phyloP scores from a whole-genome alignment of 2,113 vertebrate genomes.

The Excalfactoria chinensis region DNA sequence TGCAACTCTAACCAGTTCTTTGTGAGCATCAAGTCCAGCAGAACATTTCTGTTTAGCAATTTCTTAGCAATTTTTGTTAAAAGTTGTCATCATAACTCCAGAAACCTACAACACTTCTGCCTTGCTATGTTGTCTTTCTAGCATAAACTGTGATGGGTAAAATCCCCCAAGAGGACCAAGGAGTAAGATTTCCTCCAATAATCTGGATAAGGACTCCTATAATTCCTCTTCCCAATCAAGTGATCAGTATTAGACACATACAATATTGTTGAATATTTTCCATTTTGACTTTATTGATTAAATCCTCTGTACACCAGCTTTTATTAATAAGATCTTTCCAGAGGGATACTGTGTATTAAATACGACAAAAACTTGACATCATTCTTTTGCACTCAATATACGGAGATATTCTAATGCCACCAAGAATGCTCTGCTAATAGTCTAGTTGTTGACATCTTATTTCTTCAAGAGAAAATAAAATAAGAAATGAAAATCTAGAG shows the following conservation, averaged over 20 bases:
- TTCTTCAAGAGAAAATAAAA: constrained; percentile 13
- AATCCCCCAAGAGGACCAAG: background rate
- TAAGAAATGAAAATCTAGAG: background rate
- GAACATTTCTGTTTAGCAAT: background rate
- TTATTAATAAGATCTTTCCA: background rate
- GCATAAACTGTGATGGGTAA: background rate
- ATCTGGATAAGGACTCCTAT: background rate
- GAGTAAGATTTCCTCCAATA: background rate
- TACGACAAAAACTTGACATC: background rate
- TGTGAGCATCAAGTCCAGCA: background rate
- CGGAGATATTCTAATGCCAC: background rate
- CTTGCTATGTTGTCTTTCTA: background rate
- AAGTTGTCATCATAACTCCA: background rate
- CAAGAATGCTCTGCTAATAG: background rate
- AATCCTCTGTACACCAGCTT: background rate
- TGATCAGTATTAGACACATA: background rate
- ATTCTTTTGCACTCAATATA: background rate
- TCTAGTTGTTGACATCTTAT: background rate
- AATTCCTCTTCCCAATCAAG: background rate
- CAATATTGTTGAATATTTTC: background rate
- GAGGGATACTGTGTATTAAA: background rate
- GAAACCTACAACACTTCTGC: background rate
- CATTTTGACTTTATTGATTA: background rate
- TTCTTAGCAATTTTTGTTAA: background rate
- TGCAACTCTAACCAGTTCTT: background rate